These are phyloP conservation scores for Tenthredo amoena DNA, from an alignment of 2,888 invertebrate species.

Conservation along the genomic window DNA sequence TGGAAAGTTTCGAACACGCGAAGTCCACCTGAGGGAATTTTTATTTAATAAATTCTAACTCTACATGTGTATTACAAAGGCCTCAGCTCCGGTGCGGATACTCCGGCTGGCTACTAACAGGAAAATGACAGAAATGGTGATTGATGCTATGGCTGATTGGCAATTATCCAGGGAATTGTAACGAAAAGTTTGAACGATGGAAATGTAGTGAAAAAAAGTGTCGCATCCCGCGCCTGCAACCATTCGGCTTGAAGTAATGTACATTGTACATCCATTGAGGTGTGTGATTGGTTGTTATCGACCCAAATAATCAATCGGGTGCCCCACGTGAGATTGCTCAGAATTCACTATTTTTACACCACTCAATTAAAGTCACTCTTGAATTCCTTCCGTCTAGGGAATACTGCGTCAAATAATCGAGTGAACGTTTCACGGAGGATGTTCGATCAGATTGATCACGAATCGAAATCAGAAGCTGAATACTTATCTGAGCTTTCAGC, in stretches of 20 bases:
- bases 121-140: constrained; percentile 60
- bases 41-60: not conserved
- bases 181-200: constrained; percentile 19
- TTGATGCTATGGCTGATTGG: constrained; percentile 58
- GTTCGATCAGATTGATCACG: not conserved
- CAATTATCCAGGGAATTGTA: constrained; percentile 36
- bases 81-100: not conserved
- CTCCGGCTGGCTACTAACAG: constrained; percentile 19
- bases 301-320: constrained; percentile 17
- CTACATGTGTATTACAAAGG: not conserved
- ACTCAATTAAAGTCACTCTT: not conserved
- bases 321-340: not conserved
- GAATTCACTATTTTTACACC: not conserved
- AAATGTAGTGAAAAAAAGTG: not conserved
- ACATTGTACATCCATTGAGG: not conserved
- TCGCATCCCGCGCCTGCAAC: not conserved
- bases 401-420: not conserved
- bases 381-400: not conserved
- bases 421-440: not conserved
- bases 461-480: not conserved
- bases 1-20: not conserved
- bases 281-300: constrained; percentile 22
- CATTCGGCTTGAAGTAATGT: constrained; percentile 1
- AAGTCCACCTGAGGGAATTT: not conserved
- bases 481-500: not conserved